phyloP scores from a whole-genome alignment of 1,140 invertebrate species.

The Mylabris phalerata region DNA sequence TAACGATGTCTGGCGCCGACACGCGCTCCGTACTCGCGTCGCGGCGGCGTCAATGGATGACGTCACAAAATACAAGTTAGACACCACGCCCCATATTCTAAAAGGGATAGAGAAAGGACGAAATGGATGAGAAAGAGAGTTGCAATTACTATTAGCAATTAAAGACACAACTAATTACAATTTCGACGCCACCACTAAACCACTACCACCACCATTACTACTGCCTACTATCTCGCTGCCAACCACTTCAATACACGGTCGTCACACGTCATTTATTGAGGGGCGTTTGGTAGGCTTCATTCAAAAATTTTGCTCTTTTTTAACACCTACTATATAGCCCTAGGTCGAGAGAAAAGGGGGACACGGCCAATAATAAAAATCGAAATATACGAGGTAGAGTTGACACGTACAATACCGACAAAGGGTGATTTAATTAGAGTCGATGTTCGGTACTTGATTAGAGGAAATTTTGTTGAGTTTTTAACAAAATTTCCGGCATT shows the following conservation, averaged over 20 bases:
- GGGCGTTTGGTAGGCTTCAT: background rate
- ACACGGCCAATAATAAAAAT: background rate
- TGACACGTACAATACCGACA: background rate
- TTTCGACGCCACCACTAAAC: slow-evolving; percentile 2
- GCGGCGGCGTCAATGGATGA: slow-evolving; percentile 33
- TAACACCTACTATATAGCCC: background rate
- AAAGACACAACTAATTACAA: slow-evolving; percentile 12
- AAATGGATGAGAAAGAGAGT: background rate
- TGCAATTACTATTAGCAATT: slow-evolving; percentile 2
- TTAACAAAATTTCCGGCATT: too few species aligned
- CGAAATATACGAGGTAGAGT: background rate
- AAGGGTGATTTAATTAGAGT: background rate
- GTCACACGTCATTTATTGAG: too few species aligned
- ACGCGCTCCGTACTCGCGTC: slow-evolving; percentile 24
- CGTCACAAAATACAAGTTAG: slow-evolving; percentile 22
- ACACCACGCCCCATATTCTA: slow-evolving; percentile 20
- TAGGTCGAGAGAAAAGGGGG: too few species aligned
- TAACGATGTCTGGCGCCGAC: slow-evolving; percentile 35
- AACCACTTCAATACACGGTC: too few species aligned
- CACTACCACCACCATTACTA: background rate
- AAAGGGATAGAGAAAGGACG: background rate
- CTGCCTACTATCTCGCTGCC: background rate
- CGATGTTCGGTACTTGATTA: too few species aligned
- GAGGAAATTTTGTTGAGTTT: too few species aligned
- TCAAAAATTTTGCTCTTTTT: slow-evolving; percentile 9